A percentile compares a stretch with the other conserved stretches of the same genome.
These are phyloP conservation scores for Myotis daubentonii DNA, from an alignment of 2,797 vertebrate genomes.

Conservation along the genomic window DNA sequence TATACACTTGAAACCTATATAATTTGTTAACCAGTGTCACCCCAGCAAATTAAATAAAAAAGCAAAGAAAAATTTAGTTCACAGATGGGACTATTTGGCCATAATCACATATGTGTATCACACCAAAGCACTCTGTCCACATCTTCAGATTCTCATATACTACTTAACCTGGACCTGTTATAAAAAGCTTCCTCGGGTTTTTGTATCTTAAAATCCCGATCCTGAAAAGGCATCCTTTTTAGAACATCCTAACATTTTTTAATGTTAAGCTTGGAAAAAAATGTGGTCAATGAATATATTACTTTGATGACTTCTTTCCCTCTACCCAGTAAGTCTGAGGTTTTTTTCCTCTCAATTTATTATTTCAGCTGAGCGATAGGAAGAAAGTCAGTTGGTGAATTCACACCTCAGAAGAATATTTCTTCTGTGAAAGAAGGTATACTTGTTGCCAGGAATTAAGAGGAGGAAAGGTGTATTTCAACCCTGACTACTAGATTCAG, in stretches of 20 bases:
- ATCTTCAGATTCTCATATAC: not conserved
- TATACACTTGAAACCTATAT: not conserved
- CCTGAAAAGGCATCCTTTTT: not conserved
- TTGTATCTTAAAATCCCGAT: not conserved
- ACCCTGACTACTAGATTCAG: not conserved
- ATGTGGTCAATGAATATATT: not conserved
- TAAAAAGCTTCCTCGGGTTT: not conserved
- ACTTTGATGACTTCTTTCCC: not conserved
- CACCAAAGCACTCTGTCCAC: not conserved
- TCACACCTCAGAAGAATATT: not conserved
- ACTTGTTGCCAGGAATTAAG: constrained; percentile 14
- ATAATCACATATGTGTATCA: not conserved
- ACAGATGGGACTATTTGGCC: not conserved
- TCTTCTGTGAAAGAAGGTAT: not conserved
- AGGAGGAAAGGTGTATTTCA: not conserved
- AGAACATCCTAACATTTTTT: constrained; percentile 4
- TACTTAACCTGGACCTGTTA: not conserved
- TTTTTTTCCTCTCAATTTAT: not conserved
- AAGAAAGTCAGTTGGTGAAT: constrained; percentile 17
- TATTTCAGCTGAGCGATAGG: not conserved
- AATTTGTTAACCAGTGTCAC: not conserved
- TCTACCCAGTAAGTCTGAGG: not conserved
- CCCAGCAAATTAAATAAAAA: not conserved
- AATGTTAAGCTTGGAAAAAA: not conserved
- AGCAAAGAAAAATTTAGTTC: not conserved